Base-by-base conservation (phyloP, 2,888 invertebrate species). In the Drosophila gaucha region DNA sequence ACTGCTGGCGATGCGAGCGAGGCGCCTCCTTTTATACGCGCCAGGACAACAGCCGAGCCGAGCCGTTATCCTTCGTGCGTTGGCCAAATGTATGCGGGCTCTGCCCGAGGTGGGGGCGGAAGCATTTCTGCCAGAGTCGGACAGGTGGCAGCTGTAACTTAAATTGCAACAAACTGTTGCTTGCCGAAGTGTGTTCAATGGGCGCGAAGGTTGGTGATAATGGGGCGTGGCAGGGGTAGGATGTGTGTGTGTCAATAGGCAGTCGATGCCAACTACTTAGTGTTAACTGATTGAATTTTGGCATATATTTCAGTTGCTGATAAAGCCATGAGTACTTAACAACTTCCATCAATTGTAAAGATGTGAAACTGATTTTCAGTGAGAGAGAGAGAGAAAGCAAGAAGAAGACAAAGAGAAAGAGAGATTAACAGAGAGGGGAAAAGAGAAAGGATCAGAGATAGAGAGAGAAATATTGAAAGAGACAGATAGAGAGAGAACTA, bases 81-180 rank as follows among this genome's bases (percentile, higher is more conserved):
- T 31, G 30, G 20, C 30, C 30, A 55, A 63, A 44, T 56, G 44
- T 57, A 62, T 59, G 67, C 62, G 47, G 49, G 30, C 54, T 36
- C 57, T 52, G 50, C 39, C 26, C 36, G 9, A 14, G 12, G 26
- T 12, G 6, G 41, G 44, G 38, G 41, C 14, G 16, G 36, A 22
- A 26, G 33, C 31, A 6, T 33, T 36, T 12, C 3, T 49, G 52
- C 10, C 46, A 64, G 51, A 57, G 22, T 30, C 58, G 70, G 67
- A 77, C 78, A 80, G 78, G 74, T 80, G 80, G 71, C 58, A 67
- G 70, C 46, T 59, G 67, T 72, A 82, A 80, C 80, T 82, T 78
- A 74, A 83, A 84, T 78, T 80, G 80, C 78, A 66, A 76, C 83
- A 72, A 84, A 85, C 83, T 85, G 83, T 84, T 84, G 83, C 80